Conservation (phyloP, 1,140 invertebrate species). For the Drosophila setifemur region DNA sequence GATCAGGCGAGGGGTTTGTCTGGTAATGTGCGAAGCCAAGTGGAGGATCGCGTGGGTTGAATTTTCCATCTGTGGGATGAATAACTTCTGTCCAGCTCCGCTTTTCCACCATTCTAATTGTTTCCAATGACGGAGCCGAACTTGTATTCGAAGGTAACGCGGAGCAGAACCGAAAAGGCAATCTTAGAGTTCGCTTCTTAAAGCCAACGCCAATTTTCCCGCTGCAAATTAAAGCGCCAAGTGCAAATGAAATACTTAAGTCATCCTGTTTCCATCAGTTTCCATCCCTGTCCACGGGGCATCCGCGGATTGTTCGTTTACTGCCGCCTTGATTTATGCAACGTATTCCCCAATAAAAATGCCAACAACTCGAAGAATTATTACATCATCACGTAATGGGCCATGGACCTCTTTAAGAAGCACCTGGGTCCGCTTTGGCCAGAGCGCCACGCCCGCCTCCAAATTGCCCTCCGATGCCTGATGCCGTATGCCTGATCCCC, state of each 20-base stretch:
- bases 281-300: conserved; percentile 7
- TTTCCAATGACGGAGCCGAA: conserved; percentile 56
- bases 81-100: conserved; percentile 37
- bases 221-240: conserved; percentile 57
- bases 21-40: conserved; percentile 56
- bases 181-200: neutral
- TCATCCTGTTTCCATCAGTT: conserved; percentile 64
- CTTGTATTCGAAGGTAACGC: conserved; percentile 16
- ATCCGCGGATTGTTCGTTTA: conserved; percentile 59
- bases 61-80: conserved; percentile 16
- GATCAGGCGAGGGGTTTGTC: conserved; percentile 28
- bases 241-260: conserved; percentile 58
- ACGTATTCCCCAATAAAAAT: conserved; percentile 77
- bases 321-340: conserved; percentile 77
- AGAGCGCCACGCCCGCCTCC: conserved; percentile 66
- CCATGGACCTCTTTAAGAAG: conserved; percentile 13
- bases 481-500: neutral
- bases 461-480: conserved; percentile 62
- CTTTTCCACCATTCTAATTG: conserved; percentile 45
- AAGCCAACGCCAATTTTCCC: conserved; percentile 29
- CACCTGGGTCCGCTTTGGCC: conserved; percentile 8
- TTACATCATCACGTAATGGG: conserved; percentile 78
- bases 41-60: conserved; percentile 54
- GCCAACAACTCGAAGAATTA: conserved; percentile 73
- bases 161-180: conserved; percentile 33